phyloP scores from a whole-genome alignment of 1,140 invertebrate species.

The Scylla paramamosain region DNA sequence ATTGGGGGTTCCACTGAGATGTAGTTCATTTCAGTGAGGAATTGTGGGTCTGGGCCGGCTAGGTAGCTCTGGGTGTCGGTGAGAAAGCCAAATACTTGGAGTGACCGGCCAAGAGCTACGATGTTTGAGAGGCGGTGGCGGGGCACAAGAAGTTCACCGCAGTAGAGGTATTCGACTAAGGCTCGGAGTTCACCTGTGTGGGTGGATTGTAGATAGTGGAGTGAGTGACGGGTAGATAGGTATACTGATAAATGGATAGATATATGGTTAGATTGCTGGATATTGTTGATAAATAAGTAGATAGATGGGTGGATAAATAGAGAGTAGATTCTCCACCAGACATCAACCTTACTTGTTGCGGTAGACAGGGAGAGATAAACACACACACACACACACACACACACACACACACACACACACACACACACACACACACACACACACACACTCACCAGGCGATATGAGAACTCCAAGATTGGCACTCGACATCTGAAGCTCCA shows the following conservation, averaged over 20 bases:
- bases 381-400: background rate
- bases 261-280: no score
- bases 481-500: slow-evolving; percentile 61
- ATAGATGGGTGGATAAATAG: no score
- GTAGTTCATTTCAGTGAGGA: slow-evolving; percentile 55
- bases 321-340: no score
- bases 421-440: no score
- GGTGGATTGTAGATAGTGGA: no score
- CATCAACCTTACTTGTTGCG: no score
- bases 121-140: slow-evolving; percentile 64
- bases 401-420: no score
- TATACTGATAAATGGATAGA: no score
- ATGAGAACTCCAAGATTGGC: slow-evolving; percentile 53
- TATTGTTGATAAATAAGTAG: no score
- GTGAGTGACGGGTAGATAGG: no score
- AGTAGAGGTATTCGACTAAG: slow-evolving; percentile 70
- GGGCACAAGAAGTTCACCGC: slow-evolving; percentile 67
- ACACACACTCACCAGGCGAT: slow-evolving; percentile 41
- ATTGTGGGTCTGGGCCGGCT: slow-evolving; percentile 46
- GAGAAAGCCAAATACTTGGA: slow-evolving; percentile 70
- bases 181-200: slow-evolving; percentile 61
- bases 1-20: slow-evolving; percentile 27
- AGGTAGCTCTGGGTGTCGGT: slow-evolving; percentile 44
- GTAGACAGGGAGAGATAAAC: no score
- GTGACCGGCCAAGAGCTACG: slow-evolving; percentile 48